Base-by-base conservation (phyloP, 2,888 invertebrate genomes). In the Tromatobia lineatoria region DNA sequence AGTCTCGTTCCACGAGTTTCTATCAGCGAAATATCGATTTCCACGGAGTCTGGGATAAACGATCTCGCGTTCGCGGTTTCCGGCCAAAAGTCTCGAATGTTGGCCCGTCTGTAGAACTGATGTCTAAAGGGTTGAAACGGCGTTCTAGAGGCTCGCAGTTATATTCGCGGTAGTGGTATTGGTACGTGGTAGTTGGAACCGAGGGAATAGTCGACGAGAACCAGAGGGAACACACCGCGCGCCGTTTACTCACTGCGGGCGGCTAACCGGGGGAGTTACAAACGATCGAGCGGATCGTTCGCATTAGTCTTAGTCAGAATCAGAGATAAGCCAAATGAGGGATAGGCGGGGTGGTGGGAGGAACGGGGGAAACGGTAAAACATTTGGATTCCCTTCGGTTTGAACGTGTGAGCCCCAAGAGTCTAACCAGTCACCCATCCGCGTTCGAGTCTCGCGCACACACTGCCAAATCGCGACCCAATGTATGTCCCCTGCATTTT, bases 291-390 rank as follows among this genome's bases (percentile, higher is more conserved):
- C 88, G 90, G 90, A 92, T 91, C 91, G 89, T 79, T 85, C 82
- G 89, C 91, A 92, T 92, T 91, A 91, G 90, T 91, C 91, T 91
- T 88, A 89, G 91, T 91, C 91, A 90, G 91, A 91, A 90, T 91
- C 91, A 91, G 91, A 91, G 91, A 91, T 91, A 91, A 91, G 89
- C 91, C 89, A 90, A 90, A 90, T 91, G 91, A 91, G 89, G 89
- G 88, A 91, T 90, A 87, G 88, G 77, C 79, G 34, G 70, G 75
- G 77, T 76, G 34, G 70, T 71, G 64, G 85, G 76, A 77, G 78
- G 23, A 54, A 75, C 59, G 85, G 69, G 82, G 83, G 73, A 87
- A 77, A 71, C 59, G 80, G 83, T 83, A 73, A 50, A 80, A 83
- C 83, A 83, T 77, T 61, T 59, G 77, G 73, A 52, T 47, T 54